Conservation (phyloP, 2,797 vertebrate species). For the Periparus ater region DNA sequence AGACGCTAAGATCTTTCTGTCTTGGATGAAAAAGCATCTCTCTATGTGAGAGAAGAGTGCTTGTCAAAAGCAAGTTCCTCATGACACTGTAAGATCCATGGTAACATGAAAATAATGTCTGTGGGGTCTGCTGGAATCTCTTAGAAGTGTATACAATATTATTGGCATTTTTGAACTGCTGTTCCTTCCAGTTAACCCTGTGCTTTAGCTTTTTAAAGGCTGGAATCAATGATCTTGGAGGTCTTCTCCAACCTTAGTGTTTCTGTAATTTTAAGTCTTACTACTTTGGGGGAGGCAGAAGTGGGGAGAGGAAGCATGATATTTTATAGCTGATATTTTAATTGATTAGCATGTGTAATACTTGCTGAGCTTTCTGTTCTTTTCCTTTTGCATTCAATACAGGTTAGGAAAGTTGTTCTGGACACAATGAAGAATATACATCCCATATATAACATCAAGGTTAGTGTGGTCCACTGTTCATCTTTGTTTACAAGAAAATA, state of each 20-base stretch:
- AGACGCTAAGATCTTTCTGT: neutral
- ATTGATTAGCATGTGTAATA: neutral
- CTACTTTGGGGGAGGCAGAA: neutral
- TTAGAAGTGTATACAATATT: neutral
- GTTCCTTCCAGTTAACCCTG: neutral
- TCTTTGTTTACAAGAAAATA: neutral
- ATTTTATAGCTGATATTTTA: neutral
- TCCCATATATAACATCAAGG: slow-evolving; percentile 99
- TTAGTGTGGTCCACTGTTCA: slow-evolving; percentile 36
- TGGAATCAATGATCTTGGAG: neutral
- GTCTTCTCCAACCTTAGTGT: neutral
- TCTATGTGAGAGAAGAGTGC: neutral
- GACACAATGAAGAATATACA: slow-evolving; percentile 99
- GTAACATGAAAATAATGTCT: neutral
- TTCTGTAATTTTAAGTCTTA: neutral
- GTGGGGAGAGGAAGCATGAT: fast-evolving
- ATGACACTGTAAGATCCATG: neutral
- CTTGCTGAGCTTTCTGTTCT: neutral
- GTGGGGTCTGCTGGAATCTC: neutral
- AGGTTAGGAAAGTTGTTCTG: slow-evolving; percentile 96
- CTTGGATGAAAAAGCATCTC: neutral
- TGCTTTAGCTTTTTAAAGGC: neutral
- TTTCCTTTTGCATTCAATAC: slow-evolving; percentile 23
- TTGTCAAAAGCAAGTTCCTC: neutral
- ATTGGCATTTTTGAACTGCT: neutral